These are phyloP conservation scores for Eulemur mongoz DNA, from an alignment of 2,797 vertebrate genomes.

Conservation along the genomic window DNA sequence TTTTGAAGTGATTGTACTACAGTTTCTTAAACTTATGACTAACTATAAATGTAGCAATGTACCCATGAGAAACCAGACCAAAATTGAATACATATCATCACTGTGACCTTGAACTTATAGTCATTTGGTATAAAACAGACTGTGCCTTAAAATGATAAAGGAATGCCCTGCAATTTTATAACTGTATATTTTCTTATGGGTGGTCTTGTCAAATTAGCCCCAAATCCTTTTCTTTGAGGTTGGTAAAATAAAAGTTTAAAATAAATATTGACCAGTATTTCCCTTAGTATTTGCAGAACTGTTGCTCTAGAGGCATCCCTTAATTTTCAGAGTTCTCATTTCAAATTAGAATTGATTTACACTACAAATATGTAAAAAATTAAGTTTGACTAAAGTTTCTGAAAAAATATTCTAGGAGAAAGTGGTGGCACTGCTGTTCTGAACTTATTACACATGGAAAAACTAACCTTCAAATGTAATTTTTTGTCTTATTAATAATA, in stretches of 20 bases:
- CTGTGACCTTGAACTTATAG: slow-evolving; percentile 80
- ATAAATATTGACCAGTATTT: neutral
- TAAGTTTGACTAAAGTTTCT: slow-evolving; percentile 16
- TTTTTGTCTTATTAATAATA: slow-evolving; percentile 26
- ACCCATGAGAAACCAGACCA: slow-evolving; percentile 74
- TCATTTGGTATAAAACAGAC: slow-evolving; percentile 63
- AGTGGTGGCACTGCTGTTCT: slow-evolving; percentile 36
- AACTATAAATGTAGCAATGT: slow-evolving; percentile 47
- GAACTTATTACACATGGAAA: neutral
- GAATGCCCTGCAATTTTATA: slow-evolving; percentile 60
- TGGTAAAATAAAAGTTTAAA: neutral
- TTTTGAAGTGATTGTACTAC: slow-evolving; percentile 65
- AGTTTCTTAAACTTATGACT: slow-evolving; percentile 54
- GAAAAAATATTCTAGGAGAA: slow-evolving; percentile 22
- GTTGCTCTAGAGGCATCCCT: neutral
- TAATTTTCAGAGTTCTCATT: slow-evolving; percentile 42
- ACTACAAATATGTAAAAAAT: slow-evolving; percentile 7
- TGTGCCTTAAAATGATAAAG: slow-evolving; percentile 83
- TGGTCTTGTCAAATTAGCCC: slow-evolving; percentile 60
- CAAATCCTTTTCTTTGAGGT: slow-evolving; percentile 50
- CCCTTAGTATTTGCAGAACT: neutral
- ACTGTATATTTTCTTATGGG: slow-evolving; percentile 59
- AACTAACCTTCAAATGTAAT: neutral
- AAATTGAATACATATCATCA: slow-evolving; percentile 74
- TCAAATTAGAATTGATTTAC: slow-evolving; percentile 39